Base-by-base conservation (phyloP, 1,140 invertebrate species). In the Carcinoscorpius rotundicauda region DNA sequence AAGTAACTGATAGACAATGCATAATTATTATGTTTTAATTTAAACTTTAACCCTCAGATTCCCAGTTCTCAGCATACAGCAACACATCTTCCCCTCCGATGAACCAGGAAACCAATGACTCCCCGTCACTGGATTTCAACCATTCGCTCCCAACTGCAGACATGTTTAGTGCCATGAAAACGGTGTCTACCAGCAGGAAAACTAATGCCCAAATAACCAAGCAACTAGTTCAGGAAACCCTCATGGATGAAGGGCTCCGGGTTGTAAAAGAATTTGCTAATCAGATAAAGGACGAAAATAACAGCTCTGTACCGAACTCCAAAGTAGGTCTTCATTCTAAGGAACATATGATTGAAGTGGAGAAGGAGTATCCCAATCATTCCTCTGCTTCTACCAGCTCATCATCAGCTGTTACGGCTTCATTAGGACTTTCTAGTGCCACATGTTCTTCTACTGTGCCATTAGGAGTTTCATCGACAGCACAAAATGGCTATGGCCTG, bases 221-320 rank as follows among this genome's bases (percentile, higher is more conserved):
- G 65, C 75, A 76, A 66, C 62, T 76, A 58, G 71, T 76, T 64
- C 74, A 74, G 62, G 75, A 76, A 64, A 74, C 75, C 6, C 61
- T 76, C 10, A 73, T 76, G 64, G 72, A 76, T 62, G 75, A 76
- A 71, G 75, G 75, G 10, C 67, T 76, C 10, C 68, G 75, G 61
- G 74, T 76, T 52, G 74, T 76, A 3, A 75, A 75, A 67, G 75
- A 76, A 63, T 60, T 75, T 11, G 62, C 64, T 5, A 68, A 64
- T 49, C 67, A 68, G 59, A 68, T 68, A 49, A 69, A 66, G 63
- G 68, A 69, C 63, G 68, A 69, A 50, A 63, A 56, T 66, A 60
- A 66, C 58, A 69, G 62, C 9, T 64, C 68, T 53, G 62, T 62
- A 48, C 51, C 62, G 0, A 0, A 29, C 29, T 29, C 29, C 29